These are phyloP conservation scores for Beroe forskalii DNA, from an alignment of 37 sponge, comb jelly and placozoan species.

Conservation along the genomic window DNA sequence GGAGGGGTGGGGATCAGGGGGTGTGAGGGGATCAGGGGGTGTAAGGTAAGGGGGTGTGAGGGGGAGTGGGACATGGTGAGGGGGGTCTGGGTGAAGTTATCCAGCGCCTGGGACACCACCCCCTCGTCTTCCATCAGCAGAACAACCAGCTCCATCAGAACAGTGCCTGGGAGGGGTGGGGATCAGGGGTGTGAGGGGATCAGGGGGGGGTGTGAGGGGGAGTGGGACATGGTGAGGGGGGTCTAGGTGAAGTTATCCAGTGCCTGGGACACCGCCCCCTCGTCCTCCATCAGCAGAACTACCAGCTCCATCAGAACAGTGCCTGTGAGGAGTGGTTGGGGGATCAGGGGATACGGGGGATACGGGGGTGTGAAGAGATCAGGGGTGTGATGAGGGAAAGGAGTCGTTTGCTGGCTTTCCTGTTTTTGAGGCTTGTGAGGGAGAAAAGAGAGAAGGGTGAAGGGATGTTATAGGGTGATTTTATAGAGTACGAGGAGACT, in stretches of 20 bases:
- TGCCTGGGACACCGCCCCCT: not conserved
- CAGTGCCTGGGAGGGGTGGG: not conserved
- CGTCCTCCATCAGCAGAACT: not conserved
- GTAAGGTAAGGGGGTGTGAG: not conserved
- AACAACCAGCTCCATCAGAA: constrained; percentile 16
- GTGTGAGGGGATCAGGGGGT: not conserved
- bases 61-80: not conserved
- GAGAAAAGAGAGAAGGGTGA: no score
- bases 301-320: constrained; percentile 33
- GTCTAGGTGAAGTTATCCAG: not conserved
- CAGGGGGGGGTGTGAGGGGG: not conserved
- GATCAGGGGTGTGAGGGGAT: not conserved
- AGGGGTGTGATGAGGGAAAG: not conserved
- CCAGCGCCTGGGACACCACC: not conserved
- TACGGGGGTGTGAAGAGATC: not conserved
- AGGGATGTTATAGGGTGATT: no score
- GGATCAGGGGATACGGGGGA: not conserved
- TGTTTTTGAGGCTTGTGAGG: no score
- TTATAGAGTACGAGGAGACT: no score
- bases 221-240: constrained; percentile 45
- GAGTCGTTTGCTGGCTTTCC: no score
- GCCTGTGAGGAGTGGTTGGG: not conserved
- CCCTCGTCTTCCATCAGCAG: not conserved
- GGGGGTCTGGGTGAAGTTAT: not conserved
- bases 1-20: not conserved